phyloP scores from a whole-genome alignment of 2,797 vertebrate species.

The Alauda arvensis region DNA sequence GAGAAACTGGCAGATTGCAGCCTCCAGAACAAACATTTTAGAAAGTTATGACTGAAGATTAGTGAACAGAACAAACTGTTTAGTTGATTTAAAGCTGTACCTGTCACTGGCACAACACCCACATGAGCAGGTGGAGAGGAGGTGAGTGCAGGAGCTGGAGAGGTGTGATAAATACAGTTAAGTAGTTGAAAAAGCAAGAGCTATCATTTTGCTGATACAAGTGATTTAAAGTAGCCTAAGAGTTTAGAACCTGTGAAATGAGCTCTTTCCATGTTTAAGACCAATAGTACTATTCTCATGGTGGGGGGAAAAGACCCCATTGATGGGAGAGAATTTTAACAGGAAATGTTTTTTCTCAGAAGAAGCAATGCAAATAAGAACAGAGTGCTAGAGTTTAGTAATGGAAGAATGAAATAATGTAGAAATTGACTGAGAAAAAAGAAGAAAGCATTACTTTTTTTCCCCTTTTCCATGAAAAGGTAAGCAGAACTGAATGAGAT shows the following conservation, averaged over 20 bases:
- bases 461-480: background rate
- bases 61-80: background rate
- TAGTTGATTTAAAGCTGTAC: background rate
- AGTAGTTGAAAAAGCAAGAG: background rate
- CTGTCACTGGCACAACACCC: background rate
- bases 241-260: background rate
- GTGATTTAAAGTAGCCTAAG: background rate
- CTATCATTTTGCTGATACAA: background rate
- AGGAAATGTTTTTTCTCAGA: background rate
- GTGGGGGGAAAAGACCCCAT: rapidly evolving
- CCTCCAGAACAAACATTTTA: background rate
- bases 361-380: background rate
- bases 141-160: background rate
- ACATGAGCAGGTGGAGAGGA: background rate
- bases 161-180: background rate
- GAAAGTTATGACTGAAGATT: background rate
- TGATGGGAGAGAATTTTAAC: background rate
- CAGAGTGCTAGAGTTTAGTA: background rate
- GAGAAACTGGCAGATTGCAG: background rate
- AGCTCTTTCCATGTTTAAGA: background rate
- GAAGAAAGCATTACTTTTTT: background rate
- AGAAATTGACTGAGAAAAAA: background rate
- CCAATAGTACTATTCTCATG: background rate
- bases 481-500: background rate
- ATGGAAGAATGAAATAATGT: background rate